Evolutionary conservation across 2,113 vertebrate species (phyloP).

Genomic region (Rhinogobius similis): DNA sequence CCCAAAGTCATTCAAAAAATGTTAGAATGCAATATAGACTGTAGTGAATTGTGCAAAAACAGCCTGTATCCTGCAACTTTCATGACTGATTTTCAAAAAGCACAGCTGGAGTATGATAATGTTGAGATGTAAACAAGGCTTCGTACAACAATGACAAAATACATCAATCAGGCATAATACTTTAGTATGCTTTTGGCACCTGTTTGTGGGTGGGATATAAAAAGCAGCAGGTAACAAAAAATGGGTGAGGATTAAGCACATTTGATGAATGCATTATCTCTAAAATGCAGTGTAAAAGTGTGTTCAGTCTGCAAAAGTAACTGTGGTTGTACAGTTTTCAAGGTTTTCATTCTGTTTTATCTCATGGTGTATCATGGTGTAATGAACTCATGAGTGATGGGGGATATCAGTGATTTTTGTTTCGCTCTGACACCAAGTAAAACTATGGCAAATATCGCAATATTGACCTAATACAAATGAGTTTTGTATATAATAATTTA

Average conservation of each 20-base stretch:
- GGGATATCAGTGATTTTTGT: too few species aligned
- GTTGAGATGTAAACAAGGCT: slow-evolving; percentile 41
- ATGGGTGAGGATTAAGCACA: not conserved
- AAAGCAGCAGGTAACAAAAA: not conserved
- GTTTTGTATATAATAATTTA: too few species aligned
- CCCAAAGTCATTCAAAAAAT: slow-evolving; percentile 21
- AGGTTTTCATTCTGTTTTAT: too few species aligned
- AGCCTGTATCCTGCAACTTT: slow-evolving; percentile 9
- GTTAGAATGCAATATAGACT: slow-evolving; percentile 33
- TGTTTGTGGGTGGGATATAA: not conserved
- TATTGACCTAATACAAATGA: too few species aligned
- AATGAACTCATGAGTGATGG: too few species aligned
- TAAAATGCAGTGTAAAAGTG: too few species aligned
- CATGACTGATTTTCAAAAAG: slow-evolving; percentile 17
- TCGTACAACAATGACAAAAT: slow-evolving; percentile 24
- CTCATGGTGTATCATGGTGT: too few species aligned
- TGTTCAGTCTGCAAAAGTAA: too few species aligned
- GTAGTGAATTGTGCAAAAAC: slow-evolving; percentile 56
- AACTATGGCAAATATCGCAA: too few species aligned
- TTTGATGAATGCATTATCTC: too few species aligned
- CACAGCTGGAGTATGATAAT: slow-evolving; percentile 31
- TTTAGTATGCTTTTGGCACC: not conserved
- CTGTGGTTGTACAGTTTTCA: too few species aligned
- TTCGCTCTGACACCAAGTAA: too few species aligned
- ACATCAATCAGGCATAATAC: not conserved